Evolutionary conservation across 2,113 vertebrate species (phyloP).

Genomic region (Tympanuchus pallidicinctus): DNA sequence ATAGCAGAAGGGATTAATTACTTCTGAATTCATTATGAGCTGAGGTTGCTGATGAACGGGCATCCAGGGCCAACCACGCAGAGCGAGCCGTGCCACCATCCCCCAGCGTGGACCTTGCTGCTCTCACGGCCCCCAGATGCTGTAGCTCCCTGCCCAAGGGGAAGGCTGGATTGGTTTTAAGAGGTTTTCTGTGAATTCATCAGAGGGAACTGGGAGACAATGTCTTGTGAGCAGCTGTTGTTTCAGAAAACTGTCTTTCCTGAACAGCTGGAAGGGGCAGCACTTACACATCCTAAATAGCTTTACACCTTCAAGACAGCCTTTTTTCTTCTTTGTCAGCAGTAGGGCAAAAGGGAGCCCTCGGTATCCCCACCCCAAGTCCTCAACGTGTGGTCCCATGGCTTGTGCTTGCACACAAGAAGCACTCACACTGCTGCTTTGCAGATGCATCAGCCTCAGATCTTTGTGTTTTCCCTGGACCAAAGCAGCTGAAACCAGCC

Average conservation of each 20-base stretch:
- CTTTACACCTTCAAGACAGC: neutral
- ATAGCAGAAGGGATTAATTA: slow-evolving; percentile 36
- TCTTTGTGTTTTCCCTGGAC: neutral
- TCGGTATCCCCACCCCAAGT: neutral
- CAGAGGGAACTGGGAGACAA: neutral
- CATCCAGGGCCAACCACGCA: neutral
- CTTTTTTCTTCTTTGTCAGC: neutral
- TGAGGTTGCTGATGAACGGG: neutral
- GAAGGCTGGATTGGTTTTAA: neutral
- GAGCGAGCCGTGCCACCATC: neutral
- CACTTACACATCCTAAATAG: neutral
- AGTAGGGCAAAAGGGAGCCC: neutral
- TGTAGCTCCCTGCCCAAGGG: rapidly evolving
- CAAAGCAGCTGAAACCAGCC: neutral
- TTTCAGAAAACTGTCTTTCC: neutral
- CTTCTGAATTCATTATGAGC: neutral
- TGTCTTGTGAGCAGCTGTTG: neutral
- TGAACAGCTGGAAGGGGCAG: neutral
- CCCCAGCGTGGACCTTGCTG: neutral
- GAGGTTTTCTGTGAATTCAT: neutral
- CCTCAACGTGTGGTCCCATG: rapidly evolving
- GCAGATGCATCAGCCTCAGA: rapidly evolving
- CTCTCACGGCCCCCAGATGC: neutral
- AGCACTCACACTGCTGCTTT: rapidly evolving
- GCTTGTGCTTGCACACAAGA: rapidly evolving